These are phyloP conservation scores for Chromobotia macracanthus DNA, from an alignment of 2,797 vertebrate species.

Conservation along the genomic window DNA sequence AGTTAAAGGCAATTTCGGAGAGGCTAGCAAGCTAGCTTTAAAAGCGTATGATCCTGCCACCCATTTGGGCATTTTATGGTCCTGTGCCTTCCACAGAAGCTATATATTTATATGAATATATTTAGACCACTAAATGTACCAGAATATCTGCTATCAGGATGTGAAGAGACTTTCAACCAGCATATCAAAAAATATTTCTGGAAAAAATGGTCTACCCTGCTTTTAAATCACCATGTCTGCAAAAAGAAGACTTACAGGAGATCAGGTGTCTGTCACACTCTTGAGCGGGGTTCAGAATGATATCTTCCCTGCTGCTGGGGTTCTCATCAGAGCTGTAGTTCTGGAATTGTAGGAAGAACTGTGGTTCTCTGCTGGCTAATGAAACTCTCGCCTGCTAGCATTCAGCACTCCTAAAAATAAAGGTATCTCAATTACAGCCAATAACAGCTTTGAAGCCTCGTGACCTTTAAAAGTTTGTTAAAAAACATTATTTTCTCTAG, in stretches of 20 bases:
- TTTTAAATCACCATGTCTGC: neutral
- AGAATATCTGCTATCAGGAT: too few relatives aligned
- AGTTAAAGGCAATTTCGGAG: too few relatives aligned
- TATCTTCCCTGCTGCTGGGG: neutral
- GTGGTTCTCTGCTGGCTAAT: neutral
- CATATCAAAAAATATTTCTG: too few relatives aligned
- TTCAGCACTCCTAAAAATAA: neutral
- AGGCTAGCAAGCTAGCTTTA: too few relatives aligned
- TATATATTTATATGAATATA: too few relatives aligned
- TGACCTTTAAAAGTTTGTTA: neutral
- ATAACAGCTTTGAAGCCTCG: neutral
- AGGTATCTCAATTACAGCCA: neutral
- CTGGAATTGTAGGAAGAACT: neutral
- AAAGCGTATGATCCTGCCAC: too few relatives aligned
- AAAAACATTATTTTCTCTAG: neutral
- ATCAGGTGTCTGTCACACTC: neutral
- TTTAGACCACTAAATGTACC: too few relatives aligned
- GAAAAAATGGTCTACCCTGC: too few relatives aligned
- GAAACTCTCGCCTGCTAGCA: neutral
- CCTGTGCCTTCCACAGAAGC: too few relatives aligned
- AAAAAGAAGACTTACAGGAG: neutral
- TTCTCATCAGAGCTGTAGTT: constrained; percentile 10
- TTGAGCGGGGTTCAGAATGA: neutral
- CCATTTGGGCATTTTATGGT: too few relatives aligned
- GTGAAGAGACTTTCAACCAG: too few relatives aligned